Evolutionary conservation across 2,888 invertebrate genomes (phyloP).

Genomic region (Acleris emargana): DNA sequence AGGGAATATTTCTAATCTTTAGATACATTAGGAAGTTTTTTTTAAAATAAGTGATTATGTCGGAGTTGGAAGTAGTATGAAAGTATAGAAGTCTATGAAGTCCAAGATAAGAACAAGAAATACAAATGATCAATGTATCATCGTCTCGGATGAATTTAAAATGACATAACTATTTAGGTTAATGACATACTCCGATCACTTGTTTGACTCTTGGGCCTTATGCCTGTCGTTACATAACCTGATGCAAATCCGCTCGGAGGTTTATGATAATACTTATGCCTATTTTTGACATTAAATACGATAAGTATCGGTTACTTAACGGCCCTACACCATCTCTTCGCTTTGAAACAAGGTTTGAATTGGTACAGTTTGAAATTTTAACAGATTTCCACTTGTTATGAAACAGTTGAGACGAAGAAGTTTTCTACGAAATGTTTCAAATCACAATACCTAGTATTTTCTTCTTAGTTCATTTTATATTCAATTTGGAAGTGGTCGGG

Average conservation of each 20-base stretch:
- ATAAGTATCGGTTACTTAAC: constrained; percentile 46
- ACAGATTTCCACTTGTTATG: constrained; percentile 5
- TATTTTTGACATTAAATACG: constrained; percentile 47
- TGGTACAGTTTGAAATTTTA: constrained; percentile 22
- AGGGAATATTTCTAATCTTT: too few relatives aligned
- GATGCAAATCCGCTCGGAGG: constrained; percentile 45
- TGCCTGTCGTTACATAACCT: constrained; percentile 49
- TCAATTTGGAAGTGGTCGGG: constrained; percentile 1
- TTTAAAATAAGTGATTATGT: too few relatives aligned
- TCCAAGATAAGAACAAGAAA: constrained; percentile 19
- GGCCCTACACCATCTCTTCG: constrained; percentile 38
- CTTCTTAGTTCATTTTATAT: constrained; percentile 16
- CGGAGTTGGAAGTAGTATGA: too few relatives aligned
- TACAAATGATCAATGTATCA: constrained; percentile 39
- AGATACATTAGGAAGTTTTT: too few relatives aligned
- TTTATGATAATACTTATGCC: constrained; percentile 40
- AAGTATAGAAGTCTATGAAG: too few relatives aligned
- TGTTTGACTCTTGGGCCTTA: constrained; percentile 39
- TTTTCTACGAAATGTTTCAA: background rate
- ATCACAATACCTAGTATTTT: background rate
- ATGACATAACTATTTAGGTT: constrained; percentile 50
- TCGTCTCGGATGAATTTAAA: constrained; percentile 36
- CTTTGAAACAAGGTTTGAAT: constrained; percentile 37
- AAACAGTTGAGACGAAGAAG: constrained; percentile 1
- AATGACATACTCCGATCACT: constrained; percentile 49